phyloP scores from a whole-genome alignment of 2,888 invertebrate genomes.

The Syrphus vitripennis region DNA sequence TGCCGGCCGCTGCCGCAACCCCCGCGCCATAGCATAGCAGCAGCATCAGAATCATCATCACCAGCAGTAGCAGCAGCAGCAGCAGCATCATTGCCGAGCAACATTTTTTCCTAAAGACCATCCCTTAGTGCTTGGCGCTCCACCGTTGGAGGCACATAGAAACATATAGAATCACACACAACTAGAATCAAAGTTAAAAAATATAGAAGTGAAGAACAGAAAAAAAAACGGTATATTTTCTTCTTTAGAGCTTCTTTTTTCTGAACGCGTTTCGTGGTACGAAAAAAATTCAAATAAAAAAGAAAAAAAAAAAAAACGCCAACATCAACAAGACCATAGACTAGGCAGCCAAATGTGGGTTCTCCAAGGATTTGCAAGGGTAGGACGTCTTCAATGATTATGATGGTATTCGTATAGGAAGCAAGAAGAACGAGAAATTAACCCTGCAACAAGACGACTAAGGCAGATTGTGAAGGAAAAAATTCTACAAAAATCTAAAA shows the following conservation, averaged over 20 bases:
- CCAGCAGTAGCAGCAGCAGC: conserved; percentile 50
- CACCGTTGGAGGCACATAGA: conserved; percentile 65
- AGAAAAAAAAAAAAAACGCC: conserved; percentile 9
- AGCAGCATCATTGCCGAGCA: conserved; percentile 55
- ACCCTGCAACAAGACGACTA: conserved; percentile 74
- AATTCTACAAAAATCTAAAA: conserved; percentile 76
- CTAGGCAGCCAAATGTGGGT: conserved; percentile 15
- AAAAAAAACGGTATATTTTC: conserved; percentile 60
- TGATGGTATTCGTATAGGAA: conserved; percentile 66
- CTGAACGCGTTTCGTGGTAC: conserved; percentile 20
- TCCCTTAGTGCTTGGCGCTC: conserved; percentile 69
- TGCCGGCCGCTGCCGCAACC: conserved; percentile 39
- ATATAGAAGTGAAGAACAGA: conserved; percentile 66
- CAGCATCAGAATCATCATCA: conserved; percentile 3
- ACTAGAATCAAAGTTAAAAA: conserved; percentile 70
- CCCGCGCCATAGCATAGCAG: conserved; percentile 11
- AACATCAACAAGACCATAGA: conserved; percentile 46
- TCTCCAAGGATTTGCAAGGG: conserved; percentile 47
- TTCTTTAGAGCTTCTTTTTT: conserved; percentile 51
- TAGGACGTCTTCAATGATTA: conserved; percentile 62
- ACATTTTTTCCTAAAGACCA: conserved; percentile 67
- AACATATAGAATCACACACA: conserved; percentile 59
- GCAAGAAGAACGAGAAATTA: conserved; percentile 62
- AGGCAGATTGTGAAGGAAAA: conserved; percentile 75
- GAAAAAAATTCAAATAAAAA: not conserved